Percentiles rank a stretch among this genome's conserved stretches.
Evolutionary conservation across 2,113 vertebrate species (phyloP).

Genomic region (Epinephelus moara): DNA sequence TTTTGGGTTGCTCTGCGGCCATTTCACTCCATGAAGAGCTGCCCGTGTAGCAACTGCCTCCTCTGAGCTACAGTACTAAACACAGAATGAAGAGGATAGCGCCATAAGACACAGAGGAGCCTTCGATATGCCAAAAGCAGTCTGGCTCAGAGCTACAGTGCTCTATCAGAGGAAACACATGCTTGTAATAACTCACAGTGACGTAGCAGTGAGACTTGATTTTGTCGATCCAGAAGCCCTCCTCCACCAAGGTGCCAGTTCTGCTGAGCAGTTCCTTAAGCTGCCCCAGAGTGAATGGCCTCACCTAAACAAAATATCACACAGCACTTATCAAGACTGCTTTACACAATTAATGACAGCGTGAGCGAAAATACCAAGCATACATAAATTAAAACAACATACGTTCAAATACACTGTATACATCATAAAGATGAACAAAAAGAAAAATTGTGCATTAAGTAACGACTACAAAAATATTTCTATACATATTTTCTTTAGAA

Average conservation of each 20-base stretch:
- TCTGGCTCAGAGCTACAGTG: neutral
- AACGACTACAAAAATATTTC: neutral
- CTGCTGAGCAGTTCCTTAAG: constrained; percentile 91
- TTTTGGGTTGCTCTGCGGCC: constrained; percentile 95
- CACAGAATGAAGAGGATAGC: neutral
- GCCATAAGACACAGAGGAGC: neutral
- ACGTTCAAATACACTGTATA: neutral
- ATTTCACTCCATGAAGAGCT: constrained; percentile 93
- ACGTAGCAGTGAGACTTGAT: constrained; percentile 96
- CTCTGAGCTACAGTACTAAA: constrained; percentile 89
- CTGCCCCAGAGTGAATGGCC: constrained; percentile 93
- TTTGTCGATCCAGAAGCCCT: constrained; percentile 95
- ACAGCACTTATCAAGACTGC: neutral
- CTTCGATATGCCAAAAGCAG: neutral
- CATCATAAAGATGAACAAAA: neutral
- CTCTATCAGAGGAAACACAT: neutral
- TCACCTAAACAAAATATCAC: constrained; percentile 81
- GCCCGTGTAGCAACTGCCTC: constrained; percentile 90
- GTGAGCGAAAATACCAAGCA: neutral
- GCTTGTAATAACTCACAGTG: constrained; percentile 83
- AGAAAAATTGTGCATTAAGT: neutral
- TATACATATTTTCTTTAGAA: neutral
- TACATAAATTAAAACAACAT: neutral
- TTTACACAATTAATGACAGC: neutral
- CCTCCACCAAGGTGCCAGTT: constrained; percentile 90